Evolutionary conservation across 2,797 vertebrate species (phyloP).

Genomic region (Lacerta bilineata): DNA sequence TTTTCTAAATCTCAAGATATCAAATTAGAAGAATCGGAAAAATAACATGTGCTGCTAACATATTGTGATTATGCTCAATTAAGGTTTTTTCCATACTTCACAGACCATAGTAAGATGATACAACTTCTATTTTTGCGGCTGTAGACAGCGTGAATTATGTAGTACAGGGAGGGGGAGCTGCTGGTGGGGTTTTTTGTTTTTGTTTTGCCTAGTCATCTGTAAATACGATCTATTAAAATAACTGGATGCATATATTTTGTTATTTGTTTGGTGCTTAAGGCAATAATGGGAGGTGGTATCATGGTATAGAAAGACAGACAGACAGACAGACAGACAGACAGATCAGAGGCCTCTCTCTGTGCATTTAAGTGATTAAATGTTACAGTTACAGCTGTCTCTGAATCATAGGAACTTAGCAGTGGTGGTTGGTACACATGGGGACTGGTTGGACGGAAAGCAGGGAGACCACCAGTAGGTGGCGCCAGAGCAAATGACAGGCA

Average conservation of each 20-base stretch:
- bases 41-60: constrained; percentile 58
- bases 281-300: constrained; percentile 75
- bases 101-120: constrained; percentile 68
- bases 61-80: constrained; percentile 70
- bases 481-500: no score
- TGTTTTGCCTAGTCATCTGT: constrained; percentile 77
- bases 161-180: constrained; percentile 39
- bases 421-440: no score
- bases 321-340: constrained; percentile 70
- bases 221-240: constrained; percentile 83
- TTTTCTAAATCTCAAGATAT: constrained; percentile 58
- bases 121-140: constrained; percentile 74
- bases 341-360: constrained; percentile 15
- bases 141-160: constrained; percentile 76
- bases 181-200: constrained; percentile 14
- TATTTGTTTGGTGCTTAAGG: constrained; percentile 78
- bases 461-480: no score
- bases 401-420: neutral
- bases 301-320: constrained; percentile 69
- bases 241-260: constrained; percentile 78
- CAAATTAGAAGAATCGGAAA: constrained; percentile 57
- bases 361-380: neutral
- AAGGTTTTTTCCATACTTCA: constrained; percentile 63
- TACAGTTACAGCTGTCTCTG: neutral
- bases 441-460: no score